Base-by-base conservation (phyloP, 2,888 invertebrate genomes). In the Branchinecta sandiegonensis region DNA sequence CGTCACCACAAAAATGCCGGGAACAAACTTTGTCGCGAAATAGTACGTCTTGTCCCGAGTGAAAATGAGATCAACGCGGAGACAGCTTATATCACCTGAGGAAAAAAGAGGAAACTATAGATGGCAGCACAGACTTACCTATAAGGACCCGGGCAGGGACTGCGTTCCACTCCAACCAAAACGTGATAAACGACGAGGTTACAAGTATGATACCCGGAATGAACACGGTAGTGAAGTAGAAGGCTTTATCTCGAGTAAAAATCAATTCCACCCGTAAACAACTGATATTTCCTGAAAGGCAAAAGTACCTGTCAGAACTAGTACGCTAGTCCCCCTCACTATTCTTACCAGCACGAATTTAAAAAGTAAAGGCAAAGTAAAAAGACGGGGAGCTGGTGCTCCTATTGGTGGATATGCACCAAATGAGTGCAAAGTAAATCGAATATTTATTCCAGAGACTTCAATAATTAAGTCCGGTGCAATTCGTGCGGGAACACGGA, bases 111-210 rank as follows among this genome's bases (percentile, higher is more conserved):
- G 23, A 56, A 56, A 56, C 11, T 56, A 56, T 56, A 10, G n/a
- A 56, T n/a, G 23, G 23, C 11, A 56, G n/a, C 37, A 37, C 37
- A 37, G 37, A 37, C 63, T 56, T 56, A 56, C 63, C 93, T 83
- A 94, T 92, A 92, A 94, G 93, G 77, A 93, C 93, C 81, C 93
- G 85, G 79, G 93, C 93, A 78, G 93, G 93, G 77, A 93, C 93
- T 75, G 93, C 93, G 82, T 94, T 94, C 92, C 93, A 93, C 83
- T 94, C 93, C 81, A 94, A 85, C 93, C 93, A 94, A 84, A 94
- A 94, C 77, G 93, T 93, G 81, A 94, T 94, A 85, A 94, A 94
- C 77, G 93, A 93, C 81, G 92, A 92, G 75, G 93, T 93, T 80
- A 94, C 94, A 83, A 94, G 85, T 82, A 94, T 92, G 79, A 94